These are phyloP conservation scores for Brotula barbata DNA, from an alignment of 2,797 vertebrate species.

Conservation along the genomic window DNA sequence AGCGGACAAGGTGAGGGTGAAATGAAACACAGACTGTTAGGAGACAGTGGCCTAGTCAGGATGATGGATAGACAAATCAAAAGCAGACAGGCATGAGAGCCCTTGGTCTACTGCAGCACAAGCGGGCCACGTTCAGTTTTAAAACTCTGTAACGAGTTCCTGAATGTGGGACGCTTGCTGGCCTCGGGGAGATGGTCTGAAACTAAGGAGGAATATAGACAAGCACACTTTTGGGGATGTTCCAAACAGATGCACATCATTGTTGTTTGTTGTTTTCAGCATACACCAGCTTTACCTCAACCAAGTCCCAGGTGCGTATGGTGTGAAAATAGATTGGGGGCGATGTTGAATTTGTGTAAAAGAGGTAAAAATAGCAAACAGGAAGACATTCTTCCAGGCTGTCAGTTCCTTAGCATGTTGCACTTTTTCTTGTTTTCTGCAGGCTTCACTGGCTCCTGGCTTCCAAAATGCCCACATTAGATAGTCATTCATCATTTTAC, in stretches of 20 bases:
- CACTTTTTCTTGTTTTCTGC: constrained; percentile 41
- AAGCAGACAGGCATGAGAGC: constrained; percentile 56
- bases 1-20: constrained; percentile 37
- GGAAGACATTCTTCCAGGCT: constrained; percentile 41
- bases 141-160: constrained; percentile 65
- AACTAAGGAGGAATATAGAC: constrained; percentile 53
- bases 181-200: constrained; percentile 59
- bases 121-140: constrained; percentile 48
- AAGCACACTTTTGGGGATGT: constrained; percentile 51
- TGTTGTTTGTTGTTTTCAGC: constrained; percentile 44
- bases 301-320: constrained; percentile 20
- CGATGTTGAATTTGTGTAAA: too few relatives aligned
- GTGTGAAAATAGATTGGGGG: constrained; percentile 3
- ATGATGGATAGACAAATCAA: constrained; percentile 66
- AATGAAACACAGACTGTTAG: constrained; percentile 17
- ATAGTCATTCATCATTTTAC: constrained; percentile 47
- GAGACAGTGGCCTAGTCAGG: constrained; percentile 34
- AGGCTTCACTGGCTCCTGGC: constrained; percentile 47
- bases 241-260: constrained; percentile 45
- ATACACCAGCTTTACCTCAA: background rate
- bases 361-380: too few relatives aligned
- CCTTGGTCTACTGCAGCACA: constrained; percentile 36
- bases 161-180: constrained; percentile 67
- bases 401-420: constrained; percentile 48
- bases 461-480: constrained; percentile 39